Percentiles rank a stretch among this genome's conserved stretches.
These are phyloP conservation scores for Corythornis madagascariensis DNA, from an alignment of 2,113 vertebrate species.

Conservation along the genomic window DNA sequence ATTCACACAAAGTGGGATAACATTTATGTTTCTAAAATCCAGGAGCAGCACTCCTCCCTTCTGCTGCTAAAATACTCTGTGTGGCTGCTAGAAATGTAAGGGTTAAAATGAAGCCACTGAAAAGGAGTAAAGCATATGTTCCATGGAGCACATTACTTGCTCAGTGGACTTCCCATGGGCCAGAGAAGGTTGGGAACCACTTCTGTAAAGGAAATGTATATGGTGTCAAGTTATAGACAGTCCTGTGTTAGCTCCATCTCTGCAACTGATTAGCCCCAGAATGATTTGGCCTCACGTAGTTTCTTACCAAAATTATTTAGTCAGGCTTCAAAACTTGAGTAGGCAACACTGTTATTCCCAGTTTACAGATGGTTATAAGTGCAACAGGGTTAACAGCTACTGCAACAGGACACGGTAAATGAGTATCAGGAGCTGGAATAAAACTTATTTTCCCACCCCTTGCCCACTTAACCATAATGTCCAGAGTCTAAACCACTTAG, in stretches of 20 bases:
- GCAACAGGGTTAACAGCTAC: constrained; percentile 28
- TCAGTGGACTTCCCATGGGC: constrained; percentile 52
- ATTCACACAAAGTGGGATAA: background rate
- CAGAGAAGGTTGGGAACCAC: constrained; percentile 55
- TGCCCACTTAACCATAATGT: background rate
- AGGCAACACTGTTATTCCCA: constrained; percentile 12
- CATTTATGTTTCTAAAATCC: background rate
- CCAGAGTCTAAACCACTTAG: background rate
- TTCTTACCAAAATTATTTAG: constrained; percentile 24
- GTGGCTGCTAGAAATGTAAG: background rate
- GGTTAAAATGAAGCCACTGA: constrained; percentile 35
- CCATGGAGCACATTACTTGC: background rate
- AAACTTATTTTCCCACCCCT: background rate
- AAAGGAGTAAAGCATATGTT: constrained; percentile 38
- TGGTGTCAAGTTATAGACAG: constrained; percentile 48
- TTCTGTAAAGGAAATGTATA: constrained; percentile 59
- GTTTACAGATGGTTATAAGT: constrained; percentile 1
- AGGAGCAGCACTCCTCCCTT: background rate
- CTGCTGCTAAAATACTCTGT: background rate
- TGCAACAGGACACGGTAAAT: background rate
- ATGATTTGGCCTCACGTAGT: constrained; percentile 24
- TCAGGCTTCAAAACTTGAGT: constrained; percentile 16
- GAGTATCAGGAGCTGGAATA: background rate
- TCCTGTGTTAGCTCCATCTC: constrained; percentile 21
- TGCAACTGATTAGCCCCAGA: constrained; percentile 52